Conservation (phyloP, 2,797 vertebrate genomes). For the Furcifer pardalis region DNA sequence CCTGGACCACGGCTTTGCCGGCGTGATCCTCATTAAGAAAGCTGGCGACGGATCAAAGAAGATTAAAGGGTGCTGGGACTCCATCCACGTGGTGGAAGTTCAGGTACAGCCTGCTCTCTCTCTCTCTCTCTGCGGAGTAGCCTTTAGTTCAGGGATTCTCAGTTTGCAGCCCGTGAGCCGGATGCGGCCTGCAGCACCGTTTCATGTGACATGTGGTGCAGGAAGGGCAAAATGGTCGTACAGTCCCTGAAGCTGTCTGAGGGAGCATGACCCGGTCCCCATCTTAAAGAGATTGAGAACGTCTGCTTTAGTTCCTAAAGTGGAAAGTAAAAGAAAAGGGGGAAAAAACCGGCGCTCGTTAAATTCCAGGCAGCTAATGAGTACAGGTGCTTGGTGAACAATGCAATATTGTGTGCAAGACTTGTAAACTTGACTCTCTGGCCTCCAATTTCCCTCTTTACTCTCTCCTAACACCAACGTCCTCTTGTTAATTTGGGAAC, state of each 20-base stretch:
- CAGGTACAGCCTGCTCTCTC: slow-evolving; percentile 81
- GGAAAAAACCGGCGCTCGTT: no score
- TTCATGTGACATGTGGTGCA: no score
- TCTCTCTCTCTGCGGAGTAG: slow-evolving; percentile 17
- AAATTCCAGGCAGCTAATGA: slow-evolving; percentile 53
- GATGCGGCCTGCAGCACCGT: no score
- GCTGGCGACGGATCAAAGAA: slow-evolving; percentile 99
- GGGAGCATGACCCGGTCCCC: no score
- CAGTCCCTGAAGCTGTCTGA: no score
- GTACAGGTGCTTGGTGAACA: slow-evolving; percentile 69
- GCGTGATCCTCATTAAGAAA: slow-evolving; percentile 99
- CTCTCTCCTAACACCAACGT: neutral
- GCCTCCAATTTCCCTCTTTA: no score
- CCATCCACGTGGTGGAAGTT: slow-evolving; percentile 99
- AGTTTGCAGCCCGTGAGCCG: no score
- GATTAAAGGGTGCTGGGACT: slow-evolving; percentile 99
- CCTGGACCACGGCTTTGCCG: slow-evolving; percentile 97
- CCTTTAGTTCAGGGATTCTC: no score
- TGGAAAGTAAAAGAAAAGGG: no score
- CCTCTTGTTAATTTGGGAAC: slow-evolving; percentile 39
- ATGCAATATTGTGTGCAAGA: slow-evolving; percentile 57
- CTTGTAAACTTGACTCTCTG: slow-evolving; percentile 24
- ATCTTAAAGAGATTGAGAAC: no score
- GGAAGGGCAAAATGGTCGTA: no score
- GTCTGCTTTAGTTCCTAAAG: no score